Evolutionary conservation across 2,888 invertebrate species (phyloP), one percentile per base, ranked within the genome.

Genomic region (Horisme vitalbata): DNA sequence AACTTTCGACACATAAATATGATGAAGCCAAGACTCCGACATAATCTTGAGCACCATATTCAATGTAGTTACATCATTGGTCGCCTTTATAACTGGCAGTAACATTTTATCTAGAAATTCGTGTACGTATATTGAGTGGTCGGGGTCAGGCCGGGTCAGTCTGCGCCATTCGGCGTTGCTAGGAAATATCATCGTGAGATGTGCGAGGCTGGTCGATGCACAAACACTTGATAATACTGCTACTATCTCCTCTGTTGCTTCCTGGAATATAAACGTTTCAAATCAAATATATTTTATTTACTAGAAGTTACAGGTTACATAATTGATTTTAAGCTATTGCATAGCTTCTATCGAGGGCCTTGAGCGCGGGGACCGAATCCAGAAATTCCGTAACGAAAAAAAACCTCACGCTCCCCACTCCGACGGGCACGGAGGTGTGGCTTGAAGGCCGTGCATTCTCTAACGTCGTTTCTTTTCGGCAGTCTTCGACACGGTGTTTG

Each of bases 1-100:
- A 13, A 96, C 94, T 75, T 93, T 93, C 56, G 95, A 93, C 32
- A 93, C 92, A 71, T 95, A 96, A 57, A 97, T 96, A 63, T 95
- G 95, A 74, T 96, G 95, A 37, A 97, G 84, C 96, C 96, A 96
- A 0, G 96, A 93, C 75, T 96, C 96, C 68, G 96, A 95, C 88
- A 96, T 94, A 18, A 96, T 93, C 70, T 94, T 93, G 20, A 97
- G 83, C 37, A 95, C 92, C 91, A 95, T 93, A 64, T 95, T 95
- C 14, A 94, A 91, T 27, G 95, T 94, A 4, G 92, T 87, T 35
- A 93, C 91, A 66, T 96, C 94, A 39, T 93, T 91, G 2, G 95
- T 94, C 30, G 96, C 95, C 58, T 91, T 91, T 61, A 96, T 85
- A n/a, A 95, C 94, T 0, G 96, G 96, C 45, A 94, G 79, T 55